Conservation (phyloP, 1,140 invertebrate genomes). For the Musca vetustissima region DNA sequence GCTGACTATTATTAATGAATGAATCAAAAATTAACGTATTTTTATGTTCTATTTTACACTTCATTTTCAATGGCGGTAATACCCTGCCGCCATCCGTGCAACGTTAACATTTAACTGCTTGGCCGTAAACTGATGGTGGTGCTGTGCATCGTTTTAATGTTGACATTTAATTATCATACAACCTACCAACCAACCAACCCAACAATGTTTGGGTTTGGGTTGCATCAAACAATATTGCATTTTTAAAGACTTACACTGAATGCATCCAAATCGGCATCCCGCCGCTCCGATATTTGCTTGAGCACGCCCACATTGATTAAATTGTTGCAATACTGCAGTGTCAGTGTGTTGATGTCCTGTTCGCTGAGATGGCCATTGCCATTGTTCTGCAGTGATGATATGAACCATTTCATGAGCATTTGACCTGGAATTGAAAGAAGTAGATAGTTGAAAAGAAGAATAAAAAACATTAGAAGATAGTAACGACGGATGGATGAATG, state of each 20-base stretch:
- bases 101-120: too few species aligned
- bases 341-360: constrained; percentile 74
- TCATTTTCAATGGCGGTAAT: too few species aligned
- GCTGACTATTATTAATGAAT: too few species aligned
- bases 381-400: constrained; percentile 72
- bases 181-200: background rate
- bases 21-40: too few species aligned
- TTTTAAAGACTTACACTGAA: constrained; percentile 71
- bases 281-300: constrained; percentile 64
- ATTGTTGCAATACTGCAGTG: constrained; percentile 82
- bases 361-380: constrained; percentile 60
- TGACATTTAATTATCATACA: too few species aligned
- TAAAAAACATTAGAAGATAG: background rate
- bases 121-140: too few species aligned
- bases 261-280: constrained; percentile 57
- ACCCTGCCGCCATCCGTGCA: too few species aligned
- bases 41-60: too few species aligned
- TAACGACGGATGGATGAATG: background rate
- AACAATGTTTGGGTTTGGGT: background rate
- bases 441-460: constrained; percentile 9
- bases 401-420: constrained; percentile 87
- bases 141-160: too few species aligned
- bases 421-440: constrained; percentile 66
- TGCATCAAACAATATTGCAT: background rate
- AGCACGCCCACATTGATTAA: constrained; percentile 86